These are phyloP conservation scores for Phthorimaea operculella DNA, from an alignment of 1,140 invertebrate species.

Conservation along the genomic window DNA sequence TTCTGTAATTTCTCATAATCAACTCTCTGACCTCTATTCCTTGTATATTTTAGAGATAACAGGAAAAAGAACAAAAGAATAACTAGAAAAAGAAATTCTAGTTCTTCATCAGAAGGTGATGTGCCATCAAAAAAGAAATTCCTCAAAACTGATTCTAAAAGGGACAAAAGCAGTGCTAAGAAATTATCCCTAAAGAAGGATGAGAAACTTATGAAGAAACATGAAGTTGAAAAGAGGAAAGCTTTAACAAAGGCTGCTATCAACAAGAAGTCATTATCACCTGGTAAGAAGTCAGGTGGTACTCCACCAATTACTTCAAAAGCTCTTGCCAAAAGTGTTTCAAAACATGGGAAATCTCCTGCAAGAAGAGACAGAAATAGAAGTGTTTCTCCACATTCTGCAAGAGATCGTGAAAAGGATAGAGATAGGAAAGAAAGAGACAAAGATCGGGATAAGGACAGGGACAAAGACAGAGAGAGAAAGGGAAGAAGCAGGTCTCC, in stretches of 20 bases:
- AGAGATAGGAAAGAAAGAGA: conserved; percentile 55
- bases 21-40: too few species aligned
- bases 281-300: conserved; percentile 63
- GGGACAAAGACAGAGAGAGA: conserved; percentile 56
- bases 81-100: conserved; percentile 65
- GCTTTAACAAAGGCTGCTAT: conserved; percentile 38
- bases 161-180: conserved; percentile 58
- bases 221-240: conserved; percentile 54
- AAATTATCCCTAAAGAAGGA: conserved; percentile 56
- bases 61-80: conserved; percentile 58
- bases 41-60: conserved; percentile 35
- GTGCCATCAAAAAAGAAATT: conserved; percentile 61
- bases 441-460: conserved; percentile 52
- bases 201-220: conserved; percentile 53
- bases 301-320: conserved; percentile 64
- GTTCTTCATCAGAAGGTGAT: conserved; percentile 64
- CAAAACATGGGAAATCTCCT: conserved; percentile 62
- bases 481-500: conserved; percentile 56
- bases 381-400: conserved; percentile 52
- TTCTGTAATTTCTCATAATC: too few species aligned
- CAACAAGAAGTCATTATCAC: conserved; percentile 62
- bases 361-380: conserved; percentile 54
- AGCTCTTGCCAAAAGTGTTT: conserved; percentile 47
- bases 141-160: conserved; percentile 55
- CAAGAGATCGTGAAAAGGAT: conserved; percentile 58